Base-by-base conservation (phyloP, 1,140 invertebrate species). In the Pentalonia nigronervosa region DNA sequence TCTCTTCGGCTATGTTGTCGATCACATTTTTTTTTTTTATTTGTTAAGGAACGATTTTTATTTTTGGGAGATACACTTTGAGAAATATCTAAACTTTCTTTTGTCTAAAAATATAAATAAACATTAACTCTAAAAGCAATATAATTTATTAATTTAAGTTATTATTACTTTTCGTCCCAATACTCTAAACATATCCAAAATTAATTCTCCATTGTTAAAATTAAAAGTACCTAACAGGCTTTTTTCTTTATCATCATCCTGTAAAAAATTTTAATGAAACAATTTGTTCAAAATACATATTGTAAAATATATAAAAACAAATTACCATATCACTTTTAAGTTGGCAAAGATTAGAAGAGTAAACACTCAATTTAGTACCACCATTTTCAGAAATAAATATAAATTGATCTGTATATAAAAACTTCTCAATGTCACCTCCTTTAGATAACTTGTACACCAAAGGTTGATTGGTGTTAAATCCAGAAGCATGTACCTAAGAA, bases 401-500 rank as follows among this genome's bases (percentile, higher is more conserved):
- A 53, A 97, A 95, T 94, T 95, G 95, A 94, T 96, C 96, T 30
- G 97, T 96, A 91, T 97, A 95, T 93, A 97, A 94, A 92, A 91
- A 94, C 2, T 94, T 97, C 94, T 93, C 96, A 95, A 94, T 95
- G 94, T 94, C 96, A 95, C 47, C 96, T 95, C 48, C 95, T 95
- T 76, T 97, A 96, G 94, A 36, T 87, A 98, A 95, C 95, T 97
- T 97, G 95, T 97, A 97, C 9, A 97, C 95, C 95, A 96, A 97
- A 90, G 97, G 94, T 11, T 97, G 97, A 94, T 96, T 96, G 86
- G 96, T 95, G 94, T 96, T 96, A 81, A 97, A 95, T 94, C 97
- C 96, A 93, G 96, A 96, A 94, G 96, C 96, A 94, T 97, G 96
- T 94, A 97, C 95, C 96, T 96, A 94, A 94, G 9, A 96, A 95